Evolutionary conservation across 35 echinoderm and acorn worm species (phyloP).

Genomic region (Diadema setosum): DNA sequence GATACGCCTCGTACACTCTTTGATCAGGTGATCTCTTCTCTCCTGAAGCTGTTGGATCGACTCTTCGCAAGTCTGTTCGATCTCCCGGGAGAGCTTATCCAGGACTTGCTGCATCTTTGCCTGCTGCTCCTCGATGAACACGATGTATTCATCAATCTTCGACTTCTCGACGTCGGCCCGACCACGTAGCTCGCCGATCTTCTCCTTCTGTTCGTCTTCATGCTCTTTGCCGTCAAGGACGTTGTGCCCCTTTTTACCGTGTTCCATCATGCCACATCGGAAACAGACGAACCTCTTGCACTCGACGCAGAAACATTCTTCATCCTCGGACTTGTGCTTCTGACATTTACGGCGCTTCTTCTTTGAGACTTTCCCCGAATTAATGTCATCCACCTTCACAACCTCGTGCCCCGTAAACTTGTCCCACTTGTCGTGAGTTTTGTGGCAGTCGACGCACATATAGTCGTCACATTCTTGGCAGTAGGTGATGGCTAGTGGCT

Average conservation of each 20-base stretch:
- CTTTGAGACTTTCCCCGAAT: not conserved
- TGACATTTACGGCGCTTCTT: not conserved
- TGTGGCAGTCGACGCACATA: not conserved
- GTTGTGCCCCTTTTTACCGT: not conserved
- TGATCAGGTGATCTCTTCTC: not conserved
- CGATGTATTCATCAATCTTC: not conserved
- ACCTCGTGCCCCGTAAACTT: not conserved
- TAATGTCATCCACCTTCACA: not conserved
- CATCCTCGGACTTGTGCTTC: not conserved
- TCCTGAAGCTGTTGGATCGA: not conserved
- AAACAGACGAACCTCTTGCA: conserved; percentile 12
- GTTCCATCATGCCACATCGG: not conserved
- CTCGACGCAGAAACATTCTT: not conserved
- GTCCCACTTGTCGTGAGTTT: not conserved
- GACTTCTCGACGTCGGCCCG: not conserved
- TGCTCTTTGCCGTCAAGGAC: not conserved
- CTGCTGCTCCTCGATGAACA: not conserved
- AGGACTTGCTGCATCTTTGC: not conserved
- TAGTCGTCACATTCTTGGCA: conserved; percentile 1
- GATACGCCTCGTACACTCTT: not conserved
- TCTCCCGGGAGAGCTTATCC: not conserved
- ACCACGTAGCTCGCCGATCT: not conserved
- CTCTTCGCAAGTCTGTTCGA: not conserved
- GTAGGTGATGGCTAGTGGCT: not conserved
- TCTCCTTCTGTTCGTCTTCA: not conserved